Base-by-base conservation (phyloP, 2,888 invertebrate genomes). In the Erebia palarica region DNA sequence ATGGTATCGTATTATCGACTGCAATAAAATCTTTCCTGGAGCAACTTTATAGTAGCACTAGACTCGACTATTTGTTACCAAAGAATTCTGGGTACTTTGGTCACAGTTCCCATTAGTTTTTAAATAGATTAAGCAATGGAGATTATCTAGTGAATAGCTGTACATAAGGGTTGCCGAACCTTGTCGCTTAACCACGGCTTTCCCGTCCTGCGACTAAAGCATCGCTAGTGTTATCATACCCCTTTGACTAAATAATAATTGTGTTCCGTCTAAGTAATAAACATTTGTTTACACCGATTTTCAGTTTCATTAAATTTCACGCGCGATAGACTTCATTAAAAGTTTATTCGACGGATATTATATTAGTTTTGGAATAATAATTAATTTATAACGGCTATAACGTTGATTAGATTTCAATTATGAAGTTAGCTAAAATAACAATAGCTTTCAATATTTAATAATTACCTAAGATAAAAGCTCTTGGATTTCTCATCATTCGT, bases 371-470 rank as follows among this genome's bases (percentile, higher is more conserved):
- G 49, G 27, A 49, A 63, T 63, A 63, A 63, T 63, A 63, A 63
- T 63, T 63, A 63, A 47, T 63, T 63, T 49, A 63, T 63, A 47
- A 49, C 21, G 11, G 61, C 44, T 49, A 16, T 63, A 60, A 47
- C 14, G 63, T 63, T 63, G 47, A 63, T 63, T 63, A 63, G 63
- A 63, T 63, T 63, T 61, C 61, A 63, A 49, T 63, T 63, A 61
- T 61, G 47, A 61, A 47, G 18, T 49, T 36, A 18, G 14, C 21
- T 49, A 13, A 18, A n/a, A 61, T 47, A 64, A 65, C 36, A 53
- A 36, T 65, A n/a, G 36, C 0, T 5, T 10, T 51, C 4, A 64
- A 64, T 53, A 36, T n/a, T 53, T 16, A 53, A 53, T 53, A 9
- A 16, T 16, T 16, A 53, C 16, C 16, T 53, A 9, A 9, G 7